Conservation (phyloP, 2,797 vertebrate genomes). For the Microtus obscurus region DNA sequence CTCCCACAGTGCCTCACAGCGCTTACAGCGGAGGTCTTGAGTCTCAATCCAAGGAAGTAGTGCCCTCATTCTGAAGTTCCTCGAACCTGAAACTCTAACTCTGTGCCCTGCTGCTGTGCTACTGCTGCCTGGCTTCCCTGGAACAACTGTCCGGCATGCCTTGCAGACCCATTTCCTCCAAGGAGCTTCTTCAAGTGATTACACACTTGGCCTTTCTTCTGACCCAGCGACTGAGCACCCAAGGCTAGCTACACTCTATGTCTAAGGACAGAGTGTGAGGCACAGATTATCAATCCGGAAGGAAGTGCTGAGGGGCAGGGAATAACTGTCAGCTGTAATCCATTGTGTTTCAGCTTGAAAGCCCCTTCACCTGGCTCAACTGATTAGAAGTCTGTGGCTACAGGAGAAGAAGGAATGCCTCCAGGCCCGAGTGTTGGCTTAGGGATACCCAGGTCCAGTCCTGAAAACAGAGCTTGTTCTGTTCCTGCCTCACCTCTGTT, state of each 20-base stretch:
- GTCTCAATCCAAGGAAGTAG: background rate
- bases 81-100: background rate
- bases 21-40: background rate
- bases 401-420: background rate
- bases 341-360: background rate
- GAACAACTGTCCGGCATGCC: background rate
- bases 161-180: background rate
- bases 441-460: background rate
- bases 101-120: background rate
- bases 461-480: background rate
- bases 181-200: background rate
- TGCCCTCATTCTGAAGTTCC: background rate
- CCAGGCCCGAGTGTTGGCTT: background rate
- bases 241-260: fast-evolving
- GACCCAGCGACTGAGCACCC: background rate
- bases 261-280: fast-evolving
- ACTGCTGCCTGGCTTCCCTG: background rate
- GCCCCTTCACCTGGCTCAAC: background rate
- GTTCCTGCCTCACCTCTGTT: background rate
- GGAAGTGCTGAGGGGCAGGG: background rate
- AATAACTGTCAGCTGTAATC: background rate
- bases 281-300: background rate
- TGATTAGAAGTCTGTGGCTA: background rate
- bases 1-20: background rate
- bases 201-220: background rate